Evolutionary conservation across 2,797 vertebrate genomes (phyloP).

Genomic region (Acridotheres tristis): DNA sequence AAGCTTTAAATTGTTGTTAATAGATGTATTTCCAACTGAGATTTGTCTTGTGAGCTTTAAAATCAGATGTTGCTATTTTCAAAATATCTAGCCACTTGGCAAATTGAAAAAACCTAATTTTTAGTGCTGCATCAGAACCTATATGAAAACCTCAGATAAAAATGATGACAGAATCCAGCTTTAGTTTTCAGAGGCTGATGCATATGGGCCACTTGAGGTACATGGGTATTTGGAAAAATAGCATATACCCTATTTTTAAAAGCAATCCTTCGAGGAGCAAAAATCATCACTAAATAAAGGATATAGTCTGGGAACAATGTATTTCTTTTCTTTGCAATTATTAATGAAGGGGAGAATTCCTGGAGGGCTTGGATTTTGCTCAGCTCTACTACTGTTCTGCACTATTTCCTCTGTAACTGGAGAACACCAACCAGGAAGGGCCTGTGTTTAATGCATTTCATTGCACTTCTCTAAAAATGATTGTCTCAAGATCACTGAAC

Average conservation of each 20-base stretch:
- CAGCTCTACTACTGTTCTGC: conserved; percentile 15
- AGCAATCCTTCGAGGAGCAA: neutral
- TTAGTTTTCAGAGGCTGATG: neutral
- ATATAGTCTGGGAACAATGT: neutral
- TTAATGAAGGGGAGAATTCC: conserved; percentile 22
- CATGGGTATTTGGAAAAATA: neutral
- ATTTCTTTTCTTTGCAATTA: conserved; percentile 23
- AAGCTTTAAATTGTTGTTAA: neutral
- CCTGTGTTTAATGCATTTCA: conserved; percentile 22
- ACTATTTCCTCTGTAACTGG: conserved; percentile 34
- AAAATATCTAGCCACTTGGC: neutral
- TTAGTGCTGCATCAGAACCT: neutral
- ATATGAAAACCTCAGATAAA: neutral
- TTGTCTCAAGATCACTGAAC: conserved; percentile 22
- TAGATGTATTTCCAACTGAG: neutral
- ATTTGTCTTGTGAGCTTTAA: neutral
- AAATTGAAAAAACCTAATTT: neutral
- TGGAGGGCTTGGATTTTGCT: conserved; percentile 15
- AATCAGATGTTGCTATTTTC: neutral
- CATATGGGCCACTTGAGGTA: neutral
- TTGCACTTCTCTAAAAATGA: neutral
- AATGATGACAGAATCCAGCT: neutral
- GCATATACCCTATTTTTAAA: neutral
- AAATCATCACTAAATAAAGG: neutral
- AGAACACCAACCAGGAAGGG: neutral